Base-by-base conservation (phyloP, 2,888 invertebrate genomes). In the Thereva unica region DNA sequence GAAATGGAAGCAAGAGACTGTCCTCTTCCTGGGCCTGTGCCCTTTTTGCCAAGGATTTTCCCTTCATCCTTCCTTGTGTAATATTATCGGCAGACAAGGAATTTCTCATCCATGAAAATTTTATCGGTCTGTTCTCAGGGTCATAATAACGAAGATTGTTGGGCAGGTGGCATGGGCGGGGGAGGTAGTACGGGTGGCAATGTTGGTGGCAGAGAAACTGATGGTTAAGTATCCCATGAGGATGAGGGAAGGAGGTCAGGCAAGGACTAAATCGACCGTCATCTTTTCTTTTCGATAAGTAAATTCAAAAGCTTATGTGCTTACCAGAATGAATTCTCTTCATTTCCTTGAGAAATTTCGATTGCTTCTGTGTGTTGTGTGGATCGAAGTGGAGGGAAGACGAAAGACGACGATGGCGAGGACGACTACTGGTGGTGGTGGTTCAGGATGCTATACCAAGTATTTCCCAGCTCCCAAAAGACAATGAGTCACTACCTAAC, bases 281-380 rank as follows among this genome's bases (percentile, higher is more conserved):
- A 57, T 57, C 45, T 57, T 45, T 57, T 56, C 56, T 56, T 23
- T 45, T 37, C 45, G 57, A 35, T 57, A 57, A 57, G 57, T 45
- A 57, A 35, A 57, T 57, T 57, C 38, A 12, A 59, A 59, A 59
- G 57, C 57, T 59, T 45, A 59, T 59, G 57, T 59, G 47, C 57
- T 59, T 59, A 59, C 47, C 45, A 59, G 45, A 59, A 59, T 47
- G 57, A 59, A 59, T 59, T 59, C 47, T 59, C 47, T 59, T 47
- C 57, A 59, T 59, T 59, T 59, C 47, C 57, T 59, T 44, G 57
- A 47, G 47, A 59, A 59, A 59, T 47, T 59, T 47, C 47, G 57
- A 59, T 59, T 47, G 38, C 47, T 59, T 59, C 47, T 47, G 37
- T 37, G 45, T 59, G n/a, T n/a, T n/a, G n/a, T 59, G n/a, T 35